phyloP scores from a whole-genome alignment of 30 jellyfish, hydroid and myxozoan species.

The Pseudorhiza aurosa region DNA sequence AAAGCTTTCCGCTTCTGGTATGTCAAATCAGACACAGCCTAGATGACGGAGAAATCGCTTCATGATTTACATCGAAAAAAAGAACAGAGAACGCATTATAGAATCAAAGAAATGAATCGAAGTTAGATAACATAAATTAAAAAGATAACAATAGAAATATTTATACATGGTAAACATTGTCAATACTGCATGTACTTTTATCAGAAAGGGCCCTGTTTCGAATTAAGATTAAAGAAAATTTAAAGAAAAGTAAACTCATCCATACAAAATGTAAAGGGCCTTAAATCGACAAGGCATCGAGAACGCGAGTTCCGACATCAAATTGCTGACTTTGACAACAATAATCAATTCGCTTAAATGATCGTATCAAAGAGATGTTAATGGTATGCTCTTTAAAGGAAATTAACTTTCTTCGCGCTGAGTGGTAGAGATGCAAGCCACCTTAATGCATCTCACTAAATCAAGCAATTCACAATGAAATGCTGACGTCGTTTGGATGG shows the following conservation, averaged over 20 bases:
- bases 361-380: too few species aligned
- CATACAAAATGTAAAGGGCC: too few species aligned
- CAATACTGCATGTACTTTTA: background rate
- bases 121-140: background rate
- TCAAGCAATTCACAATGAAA: too few species aligned
- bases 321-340: background rate
- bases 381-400: too few species aligned
- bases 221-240: too few species aligned
- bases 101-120: background rate
- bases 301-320: background rate
- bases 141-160: background rate
- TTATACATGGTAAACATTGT: background rate
- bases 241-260: too few species aligned
- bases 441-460: too few species aligned
- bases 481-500: too few species aligned
- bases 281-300: background rate
- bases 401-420: too few species aligned
- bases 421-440: too few species aligned
- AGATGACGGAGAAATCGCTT: background rate
- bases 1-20: constrained; percentile 13
- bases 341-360: too few species aligned
- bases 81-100: background rate
- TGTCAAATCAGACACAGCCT: constrained; percentile 17
- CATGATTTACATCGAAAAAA: background rate
- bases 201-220: too few species aligned